These are phyloP conservation scores for Blennius ocellaris DNA, from an alignment of 2,113 vertebrate species.

Conservation along the genomic window DNA sequence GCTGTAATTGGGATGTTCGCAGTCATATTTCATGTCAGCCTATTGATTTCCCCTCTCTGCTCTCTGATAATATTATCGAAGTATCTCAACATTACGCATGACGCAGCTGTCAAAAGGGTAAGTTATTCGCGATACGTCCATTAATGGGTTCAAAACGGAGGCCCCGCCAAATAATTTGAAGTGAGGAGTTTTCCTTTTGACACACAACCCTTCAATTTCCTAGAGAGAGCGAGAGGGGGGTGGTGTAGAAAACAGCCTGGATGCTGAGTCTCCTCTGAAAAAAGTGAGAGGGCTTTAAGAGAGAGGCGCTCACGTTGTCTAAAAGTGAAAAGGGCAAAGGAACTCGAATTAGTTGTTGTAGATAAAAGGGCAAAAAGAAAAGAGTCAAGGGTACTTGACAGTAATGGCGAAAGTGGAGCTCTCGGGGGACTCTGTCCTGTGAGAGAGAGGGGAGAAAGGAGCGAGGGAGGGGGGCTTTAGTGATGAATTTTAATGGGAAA, in stretches of 20 bases:
- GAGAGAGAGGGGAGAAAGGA: slow-evolving; percentile 32
- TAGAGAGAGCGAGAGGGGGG: slow-evolving; percentile 62
- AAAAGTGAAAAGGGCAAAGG: slow-evolving; percentile 99
- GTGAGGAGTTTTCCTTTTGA: slow-evolving; percentile 94
- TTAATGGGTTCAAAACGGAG: slow-evolving; percentile 88
- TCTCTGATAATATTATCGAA: slow-evolving; percentile 94
- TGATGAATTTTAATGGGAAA: slow-evolving; percentile 95
- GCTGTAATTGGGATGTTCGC: slow-evolving; percentile 97
- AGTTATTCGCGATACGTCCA: slow-evolving; percentile 89
- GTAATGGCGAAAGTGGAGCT: slow-evolving; percentile 95
- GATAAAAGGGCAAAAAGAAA: slow-evolving; percentile 99
- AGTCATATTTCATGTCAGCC: slow-evolving; percentile 93
- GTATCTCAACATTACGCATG: slow-evolving; percentile 90
- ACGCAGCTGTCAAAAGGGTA: slow-evolving; percentile 94
- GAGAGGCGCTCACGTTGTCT: slow-evolving; percentile 88
- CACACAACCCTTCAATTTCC: slow-evolving; percentile 94
- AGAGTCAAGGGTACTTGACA: slow-evolving; percentile 99
- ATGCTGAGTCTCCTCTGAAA: slow-evolving; percentile 47
- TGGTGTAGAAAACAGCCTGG: slow-evolving; percentile 30
- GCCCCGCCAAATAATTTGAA: slow-evolving; percentile 89
- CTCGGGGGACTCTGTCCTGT: slow-evolving; percentile 89
- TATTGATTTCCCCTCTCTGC: slow-evolving; percentile 89
- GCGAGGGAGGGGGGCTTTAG: slow-evolving; percentile 60
- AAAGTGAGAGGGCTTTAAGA: slow-evolving; percentile 86
- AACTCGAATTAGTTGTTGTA: slow-evolving; percentile 99